phyloP scores from a whole-genome alignment of 2,888 invertebrate species.

The Drosophila anomalata region DNA sequence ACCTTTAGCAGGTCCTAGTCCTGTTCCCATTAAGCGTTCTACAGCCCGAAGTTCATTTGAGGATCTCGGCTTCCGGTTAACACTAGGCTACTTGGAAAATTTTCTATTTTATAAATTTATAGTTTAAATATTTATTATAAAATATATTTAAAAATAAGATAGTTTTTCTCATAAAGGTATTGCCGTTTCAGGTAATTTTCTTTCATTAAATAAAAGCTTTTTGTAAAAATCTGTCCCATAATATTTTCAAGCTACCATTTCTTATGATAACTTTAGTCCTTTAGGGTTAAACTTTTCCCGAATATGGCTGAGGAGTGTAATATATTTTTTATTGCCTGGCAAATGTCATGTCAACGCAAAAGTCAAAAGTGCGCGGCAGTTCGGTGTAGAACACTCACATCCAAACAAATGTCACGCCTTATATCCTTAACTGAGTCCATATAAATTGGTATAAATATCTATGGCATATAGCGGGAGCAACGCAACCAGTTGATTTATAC shows the following conservation, averaged over 20 bases:
- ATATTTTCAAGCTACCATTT: background rate
- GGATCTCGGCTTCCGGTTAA: slow-evolving; percentile 32
- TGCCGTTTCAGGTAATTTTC: no score
- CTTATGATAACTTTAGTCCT: no score
- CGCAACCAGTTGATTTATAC: slow-evolving; percentile 79
- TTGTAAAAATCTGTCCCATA: background rate
- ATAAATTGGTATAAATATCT: slow-evolving; percentile 40
- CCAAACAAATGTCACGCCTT: slow-evolving; percentile 21
- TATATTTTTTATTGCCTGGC: slow-evolving; percentile 47
- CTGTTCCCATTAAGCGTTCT: slow-evolving; percentile 55
- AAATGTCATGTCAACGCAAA: slow-evolving; percentile 79
- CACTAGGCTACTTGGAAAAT: slow-evolving; percentile 20
- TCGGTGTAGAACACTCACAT: slow-evolving; percentile 27
- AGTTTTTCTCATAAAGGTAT: no score
- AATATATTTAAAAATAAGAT: background rate
- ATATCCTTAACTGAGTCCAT: slow-evolving; percentile 25
- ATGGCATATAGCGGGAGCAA: slow-evolving; percentile 46
- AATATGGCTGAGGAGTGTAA: slow-evolving; percentile 48
- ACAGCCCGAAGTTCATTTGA: slow-evolving; percentile 43
- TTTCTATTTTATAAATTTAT: background rate
- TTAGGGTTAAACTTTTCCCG: background rate
- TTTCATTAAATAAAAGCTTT: no score
- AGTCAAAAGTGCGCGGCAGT: slow-evolving; percentile 68
- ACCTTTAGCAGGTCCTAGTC: slow-evolving; percentile 1
- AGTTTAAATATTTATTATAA: no score